Evolutionary conservation across 2,888 invertebrate genomes (phyloP).

Genomic region (Lasioglossum figueresi): DNA sequence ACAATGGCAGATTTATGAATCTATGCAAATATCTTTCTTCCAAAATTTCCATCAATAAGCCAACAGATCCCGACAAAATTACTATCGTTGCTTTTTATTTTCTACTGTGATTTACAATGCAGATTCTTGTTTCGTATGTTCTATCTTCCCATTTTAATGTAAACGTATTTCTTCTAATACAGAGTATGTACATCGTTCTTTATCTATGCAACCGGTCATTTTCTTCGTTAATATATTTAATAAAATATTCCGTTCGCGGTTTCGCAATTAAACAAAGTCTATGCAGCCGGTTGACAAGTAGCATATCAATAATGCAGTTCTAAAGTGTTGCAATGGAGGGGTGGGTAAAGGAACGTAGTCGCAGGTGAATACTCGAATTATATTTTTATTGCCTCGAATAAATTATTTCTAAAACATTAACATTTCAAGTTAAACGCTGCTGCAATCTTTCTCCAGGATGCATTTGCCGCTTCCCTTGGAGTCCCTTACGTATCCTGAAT

Average conservation of each 20-base stretch:
- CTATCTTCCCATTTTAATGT: too few relatives aligned
- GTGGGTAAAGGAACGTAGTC: background rate
- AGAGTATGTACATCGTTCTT: background rate
- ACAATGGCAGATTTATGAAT: background rate
- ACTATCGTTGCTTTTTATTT: too few relatives aligned
- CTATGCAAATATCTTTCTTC: background rate
- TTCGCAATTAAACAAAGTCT: background rate
- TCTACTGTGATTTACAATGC: too few relatives aligned
- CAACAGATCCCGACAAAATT: too few relatives aligned
- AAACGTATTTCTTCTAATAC: background rate
- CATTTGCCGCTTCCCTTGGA: rapidly evolving
- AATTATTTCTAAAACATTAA: background rate
- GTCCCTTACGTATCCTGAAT: background rate
- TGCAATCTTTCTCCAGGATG: background rate
- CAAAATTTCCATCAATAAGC: too few relatives aligned
- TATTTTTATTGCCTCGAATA: background rate
- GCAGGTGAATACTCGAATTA: background rate
- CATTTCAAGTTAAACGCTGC: background rate
- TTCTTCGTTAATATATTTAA: background rate
- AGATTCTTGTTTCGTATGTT: too few relatives aligned
- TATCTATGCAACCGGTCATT: background rate
- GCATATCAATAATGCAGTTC: background rate
- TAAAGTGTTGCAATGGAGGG: background rate
- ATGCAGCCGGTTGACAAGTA: too few relatives aligned
- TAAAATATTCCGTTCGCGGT: background rate